These are phyloP conservation scores for Otus sunia DNA, from an alignment of 2,113 vertebrate species.

Conservation along the genomic window DNA sequence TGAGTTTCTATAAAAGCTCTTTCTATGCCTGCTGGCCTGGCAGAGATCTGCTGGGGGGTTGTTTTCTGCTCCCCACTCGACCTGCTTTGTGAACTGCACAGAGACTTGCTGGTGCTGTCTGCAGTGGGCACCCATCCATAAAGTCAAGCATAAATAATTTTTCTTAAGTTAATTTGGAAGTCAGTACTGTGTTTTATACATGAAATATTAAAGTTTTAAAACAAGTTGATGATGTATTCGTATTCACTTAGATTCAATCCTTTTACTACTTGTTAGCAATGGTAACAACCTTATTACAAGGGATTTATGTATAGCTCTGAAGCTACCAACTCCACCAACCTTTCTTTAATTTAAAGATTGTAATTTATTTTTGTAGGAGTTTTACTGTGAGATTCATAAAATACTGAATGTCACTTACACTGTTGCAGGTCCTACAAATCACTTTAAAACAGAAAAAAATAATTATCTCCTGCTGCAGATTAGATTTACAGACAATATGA, in stretches of 20 bases:
- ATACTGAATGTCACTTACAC: background rate
- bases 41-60: too few relatives aligned
- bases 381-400: background rate
- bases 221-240: background rate
- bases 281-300: background rate
- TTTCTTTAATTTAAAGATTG: background rate
- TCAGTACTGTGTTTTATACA: background rate
- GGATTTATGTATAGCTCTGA: constrained; percentile 30
- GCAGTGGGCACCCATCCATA: background rate
- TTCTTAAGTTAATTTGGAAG: background rate
- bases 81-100: background rate
- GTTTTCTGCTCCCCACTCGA: fast-evolving
- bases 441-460: background rate
- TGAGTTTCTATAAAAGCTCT: background rate
- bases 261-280: background rate
- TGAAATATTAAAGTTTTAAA: background rate
- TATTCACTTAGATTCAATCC: background rate
- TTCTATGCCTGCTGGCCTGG: fast-evolving
- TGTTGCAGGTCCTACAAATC: constrained; percentile 34
- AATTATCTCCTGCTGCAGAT: background rate
- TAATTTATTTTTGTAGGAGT: background rate
- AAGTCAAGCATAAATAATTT: background rate
- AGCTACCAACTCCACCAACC: background rate
- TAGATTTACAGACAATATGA: background rate
- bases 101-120: background rate